These are phyloP conservation scores for Trichogramma dendrolimi DNA, from an alignment of 2,888 invertebrate species.

Conservation along the genomic window DNA sequence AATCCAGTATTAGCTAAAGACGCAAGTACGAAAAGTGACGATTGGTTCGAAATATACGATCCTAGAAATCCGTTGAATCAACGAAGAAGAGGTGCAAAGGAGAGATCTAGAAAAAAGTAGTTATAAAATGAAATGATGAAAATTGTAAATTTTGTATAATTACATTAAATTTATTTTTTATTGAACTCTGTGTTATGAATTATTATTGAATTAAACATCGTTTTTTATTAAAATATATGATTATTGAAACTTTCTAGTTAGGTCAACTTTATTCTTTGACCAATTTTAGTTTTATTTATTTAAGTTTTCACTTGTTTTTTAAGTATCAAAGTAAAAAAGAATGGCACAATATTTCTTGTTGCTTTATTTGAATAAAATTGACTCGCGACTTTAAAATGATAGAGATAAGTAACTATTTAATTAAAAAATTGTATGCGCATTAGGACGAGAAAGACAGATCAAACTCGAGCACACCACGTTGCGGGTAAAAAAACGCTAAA, in stretches of 20 bases:
- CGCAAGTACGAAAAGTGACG: constrained; percentile 86
- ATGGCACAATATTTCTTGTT: too few relatives aligned
- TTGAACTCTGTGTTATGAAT: constrained; percentile 3
- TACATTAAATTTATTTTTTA: constrained; percentile 2
- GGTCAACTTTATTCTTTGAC: background rate
- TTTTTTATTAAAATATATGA: background rate
- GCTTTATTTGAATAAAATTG: too few relatives aligned
- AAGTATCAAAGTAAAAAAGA: too few relatives aligned
- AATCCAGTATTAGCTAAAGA: constrained; percentile 78
- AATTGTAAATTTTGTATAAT: background rate
- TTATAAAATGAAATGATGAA: constrained; percentile 5
- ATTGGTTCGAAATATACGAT: constrained; percentile 96
- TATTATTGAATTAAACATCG: background rate
- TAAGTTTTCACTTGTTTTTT: too few relatives aligned
- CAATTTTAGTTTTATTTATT: too few relatives aligned
- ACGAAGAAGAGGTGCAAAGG: constrained; percentile 66
- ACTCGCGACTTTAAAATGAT: too few relatives aligned
- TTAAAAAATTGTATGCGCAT: too few relatives aligned
- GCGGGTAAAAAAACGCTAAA: too few relatives aligned
- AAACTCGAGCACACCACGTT: too few relatives aligned
- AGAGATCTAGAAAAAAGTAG: constrained; percentile 11
- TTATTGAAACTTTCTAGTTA: background rate
- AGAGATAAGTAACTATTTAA: too few relatives aligned
- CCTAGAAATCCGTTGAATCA: constrained; percentile 93
- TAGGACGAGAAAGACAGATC: too few relatives aligned